Base-by-base conservation (phyloP, 2,888 invertebrate genomes). In the Papilio elwesi region DNA sequence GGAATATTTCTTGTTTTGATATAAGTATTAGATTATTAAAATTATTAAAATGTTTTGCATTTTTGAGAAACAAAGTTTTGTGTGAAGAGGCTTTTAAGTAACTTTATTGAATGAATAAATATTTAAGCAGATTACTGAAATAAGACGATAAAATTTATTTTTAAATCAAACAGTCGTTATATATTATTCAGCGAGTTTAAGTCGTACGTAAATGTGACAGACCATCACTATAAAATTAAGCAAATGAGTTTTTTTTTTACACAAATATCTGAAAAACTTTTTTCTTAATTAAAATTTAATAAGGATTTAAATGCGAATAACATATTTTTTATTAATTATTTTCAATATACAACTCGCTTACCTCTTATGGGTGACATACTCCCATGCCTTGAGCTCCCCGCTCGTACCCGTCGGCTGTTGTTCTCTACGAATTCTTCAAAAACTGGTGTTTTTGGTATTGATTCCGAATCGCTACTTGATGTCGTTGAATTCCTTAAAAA, bases 391-490 rank as follows among this genome's bases (percentile, higher is more conserved):
- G 88, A 87, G 71, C 86, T 83, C 75, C 86, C 80, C 7, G 88
- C 85, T 83, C 88, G 87, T 0, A 81, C 79, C 52, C 87, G 82
- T 8, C 89, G 82, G 1, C 82, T 81, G 70, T 57, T 82, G 73
- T 80, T 85, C 47, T 92, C 91, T 0, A 92, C 78, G 72, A 94
- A 94, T 76, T 94, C 92, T 75, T 94, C 94, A 59, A 94, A 93
- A 77, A 92, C 90, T 0, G 94, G 94, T 16, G 94, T 93, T 0
- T 90, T 87, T 6, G 94, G 94, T 15, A 93, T 76, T 0, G 93
- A 93, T 65, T 93, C 94, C 0, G 92, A 90, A 73, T 93, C 93
- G 74, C 93, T 93, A 78, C 91, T 91, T 38, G 93, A 92, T 51
- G 92, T 91, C 12, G 92, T 91, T 38, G 93, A 92, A 38, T 84